Conservation (phyloP, 2,888 invertebrate genomes). For the Strigamia transsilvanica region DNA sequence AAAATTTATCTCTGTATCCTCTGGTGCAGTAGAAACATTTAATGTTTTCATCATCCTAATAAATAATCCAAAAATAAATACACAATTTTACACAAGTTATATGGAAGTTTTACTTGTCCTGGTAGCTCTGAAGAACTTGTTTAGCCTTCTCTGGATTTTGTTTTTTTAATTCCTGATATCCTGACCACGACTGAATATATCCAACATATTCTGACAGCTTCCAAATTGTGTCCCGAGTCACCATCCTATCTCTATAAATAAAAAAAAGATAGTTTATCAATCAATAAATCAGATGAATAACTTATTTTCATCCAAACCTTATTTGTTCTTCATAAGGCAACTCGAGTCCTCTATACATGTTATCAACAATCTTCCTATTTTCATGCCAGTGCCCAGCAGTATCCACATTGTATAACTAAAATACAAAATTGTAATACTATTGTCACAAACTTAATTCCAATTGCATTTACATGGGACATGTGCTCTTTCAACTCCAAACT, state of each 20-base stretch:
- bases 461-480: slow-evolving; percentile 18
- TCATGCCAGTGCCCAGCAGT: slow-evolving; percentile 57
- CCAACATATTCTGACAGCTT: slow-evolving; percentile 61
- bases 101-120: slow-evolving; percentile 26
- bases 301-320: slow-evolving; percentile 56
- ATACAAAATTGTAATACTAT: neutral
- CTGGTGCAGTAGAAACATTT: neutral
- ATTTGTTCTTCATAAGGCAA: slow-evolving; percentile 59
- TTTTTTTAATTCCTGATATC: slow-evolving; percentile 61
- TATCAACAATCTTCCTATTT: slow-evolving; percentile 57
- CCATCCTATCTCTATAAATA: slow-evolving; percentile 60
- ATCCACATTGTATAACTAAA: slow-evolving; percentile 55
- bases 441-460: neutral
- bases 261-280: slow-evolving; percentile 22
- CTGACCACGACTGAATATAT: slow-evolving; percentile 62
- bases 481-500: neutral
- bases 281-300: slow-evolving; percentile 12
- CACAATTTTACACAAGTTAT: neutral
- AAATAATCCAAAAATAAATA: neutral
- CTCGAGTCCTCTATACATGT: slow-evolving; percentile 58
- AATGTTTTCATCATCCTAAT: slow-evolving; percentile 17
- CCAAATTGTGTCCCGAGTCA: slow-evolving; percentile 59
- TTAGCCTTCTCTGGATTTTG: slow-evolving; percentile 56
- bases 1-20: neutral
- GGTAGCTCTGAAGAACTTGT: neutral